Percentiles rank a stretch among this genome's conserved stretches.
Conservation (phyloP, 2,888 invertebrate species). For the Ophioninae sp. region DNA sequence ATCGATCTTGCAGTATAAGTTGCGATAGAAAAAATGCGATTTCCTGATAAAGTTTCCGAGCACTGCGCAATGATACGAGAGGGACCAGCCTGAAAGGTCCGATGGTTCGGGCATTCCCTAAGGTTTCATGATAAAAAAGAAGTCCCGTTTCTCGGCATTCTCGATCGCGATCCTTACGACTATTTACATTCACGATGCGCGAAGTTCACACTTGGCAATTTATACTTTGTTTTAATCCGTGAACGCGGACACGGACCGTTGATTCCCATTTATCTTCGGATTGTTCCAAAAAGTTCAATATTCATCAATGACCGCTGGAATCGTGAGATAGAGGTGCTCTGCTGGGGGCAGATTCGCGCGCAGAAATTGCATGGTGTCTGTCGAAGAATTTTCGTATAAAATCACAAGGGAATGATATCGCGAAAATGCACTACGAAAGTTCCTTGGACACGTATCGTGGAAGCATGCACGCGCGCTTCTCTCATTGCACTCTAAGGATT, state of each 20-base stretch:
- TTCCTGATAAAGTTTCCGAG: slow-evolving; percentile 26
- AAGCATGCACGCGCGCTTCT: slow-evolving; percentile 55
- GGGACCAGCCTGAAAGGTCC: background rate
- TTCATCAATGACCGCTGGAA: slow-evolving; percentile 1
- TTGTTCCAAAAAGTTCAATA: background rate
- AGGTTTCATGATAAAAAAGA: slow-evolving; percentile 14
- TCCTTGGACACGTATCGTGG: slow-evolving; percentile 30
- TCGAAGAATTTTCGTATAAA: slow-evolving; percentile 17
- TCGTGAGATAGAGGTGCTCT: background rate
- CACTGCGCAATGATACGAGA: slow-evolving; percentile 14
- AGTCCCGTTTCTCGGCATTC: slow-evolving; percentile 24
- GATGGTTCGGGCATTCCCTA: background rate
- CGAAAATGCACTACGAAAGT: slow-evolving; percentile 33
- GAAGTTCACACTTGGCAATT: slow-evolving; percentile 19
- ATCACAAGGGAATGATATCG: slow-evolving; percentile 4
- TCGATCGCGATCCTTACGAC: slow-evolving; percentile 38
- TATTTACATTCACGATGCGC: slow-evolving; percentile 57
- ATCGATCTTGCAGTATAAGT: slow-evolving; percentile 47
- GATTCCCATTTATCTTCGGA: background rate
- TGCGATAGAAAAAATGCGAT: slow-evolving; percentile 48
- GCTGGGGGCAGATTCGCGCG: slow-evolving; percentile 9
- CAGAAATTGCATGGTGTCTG: slow-evolving; percentile 23
- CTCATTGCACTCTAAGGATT: slow-evolving; percentile 35
- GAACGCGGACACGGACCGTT: slow-evolving; percentile 1
- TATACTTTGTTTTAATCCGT: background rate